Evolutionary conservation across 2,888 invertebrate species (phyloP).

Genomic region (Linhomoeus sp.): DNA sequence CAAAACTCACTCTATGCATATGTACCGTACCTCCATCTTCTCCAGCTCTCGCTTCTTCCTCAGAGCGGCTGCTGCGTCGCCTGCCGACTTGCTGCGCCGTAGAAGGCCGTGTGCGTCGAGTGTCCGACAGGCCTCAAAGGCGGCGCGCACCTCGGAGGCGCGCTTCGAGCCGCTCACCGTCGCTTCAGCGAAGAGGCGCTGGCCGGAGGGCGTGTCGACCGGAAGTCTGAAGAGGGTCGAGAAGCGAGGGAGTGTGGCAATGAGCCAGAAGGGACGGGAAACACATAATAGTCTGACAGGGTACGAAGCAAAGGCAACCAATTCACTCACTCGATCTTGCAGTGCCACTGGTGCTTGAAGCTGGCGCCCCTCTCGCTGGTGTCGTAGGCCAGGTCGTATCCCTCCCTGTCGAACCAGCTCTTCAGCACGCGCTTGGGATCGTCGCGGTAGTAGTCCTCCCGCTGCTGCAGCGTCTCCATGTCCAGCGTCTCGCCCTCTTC

Average conservation of each 20-base stretch:
- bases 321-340: slow-evolving; percentile 43
- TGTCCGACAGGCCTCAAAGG: slow-evolving; percentile 80
- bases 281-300: too few relatives aligned
- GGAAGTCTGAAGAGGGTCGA: slow-evolving; percentile 56
- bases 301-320: too few relatives aligned
- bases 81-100: slow-evolving; percentile 46
- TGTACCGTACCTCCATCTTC: too few relatives aligned
- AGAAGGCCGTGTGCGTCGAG: slow-evolving; percentile 68
- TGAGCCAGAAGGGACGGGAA: too few relatives aligned
- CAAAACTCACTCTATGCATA: too few relatives aligned
- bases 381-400: slow-evolving; percentile 46
- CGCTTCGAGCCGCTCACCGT: slow-evolving; percentile 76
- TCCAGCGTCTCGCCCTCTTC: slow-evolving; percentile 10
- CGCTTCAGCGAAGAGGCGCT: slow-evolving; percentile 60
- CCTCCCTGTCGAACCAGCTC: slow-evolving; percentile 81
- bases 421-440: slow-evolving; percentile 86
- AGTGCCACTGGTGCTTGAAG: slow-evolving; percentile 53
- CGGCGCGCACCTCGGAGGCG: slow-evolving; percentile 75
- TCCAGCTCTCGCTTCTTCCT: too few relatives aligned
- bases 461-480: slow-evolving; percentile 18
- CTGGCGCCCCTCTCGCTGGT: slow-evolving; percentile 71
- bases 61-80: slow-evolving; percentile 30
- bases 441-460: slow-evolving; percentile 70
- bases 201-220: slow-evolving; percentile 52
- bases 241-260: too few relatives aligned